Conservation (phyloP, 1,140 invertebrate genomes). For the Saxidomus purpurata region DNA sequence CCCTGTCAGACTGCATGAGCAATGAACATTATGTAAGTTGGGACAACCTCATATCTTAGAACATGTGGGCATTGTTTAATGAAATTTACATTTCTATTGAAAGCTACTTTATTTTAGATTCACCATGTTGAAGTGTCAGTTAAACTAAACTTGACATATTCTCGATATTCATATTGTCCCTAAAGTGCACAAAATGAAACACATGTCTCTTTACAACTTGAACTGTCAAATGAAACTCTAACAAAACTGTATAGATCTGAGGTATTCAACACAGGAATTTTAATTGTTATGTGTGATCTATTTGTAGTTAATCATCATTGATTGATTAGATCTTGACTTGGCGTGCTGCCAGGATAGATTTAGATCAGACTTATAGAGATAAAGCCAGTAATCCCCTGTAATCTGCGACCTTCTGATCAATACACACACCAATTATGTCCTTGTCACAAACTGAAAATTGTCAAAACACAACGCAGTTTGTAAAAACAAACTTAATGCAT, state of each 20-base stretch:
- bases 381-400: background rate
- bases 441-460: slow-evolving; percentile 4
- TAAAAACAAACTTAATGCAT: background rate
- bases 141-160: no score
- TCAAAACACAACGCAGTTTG: slow-evolving; percentile 2
- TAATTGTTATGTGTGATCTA: slow-evolving; percentile 14
- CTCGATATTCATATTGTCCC: no score
- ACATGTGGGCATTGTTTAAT: no score
- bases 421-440: background rate
- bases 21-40: no score
- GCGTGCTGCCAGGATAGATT: slow-evolving; percentile 5
- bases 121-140: no score
- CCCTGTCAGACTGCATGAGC: no score
- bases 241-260: background rate
- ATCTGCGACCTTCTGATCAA: slow-evolving; percentile 12
- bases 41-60: no score
- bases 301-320: slow-evolving; percentile 13
- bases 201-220: no score
- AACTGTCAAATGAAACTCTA: background rate
- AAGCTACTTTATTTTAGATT: no score
- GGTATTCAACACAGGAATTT: background rate
- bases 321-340: slow-evolving; percentile 12
- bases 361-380: slow-evolving; percentile 11
- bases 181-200: no score
- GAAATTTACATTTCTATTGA: no score